Percentiles rank a stretch among this genome's conserved stretches.
Conservation (phyloP, 2,888 invertebrate species). For the Machimus atricapillus region DNA sequence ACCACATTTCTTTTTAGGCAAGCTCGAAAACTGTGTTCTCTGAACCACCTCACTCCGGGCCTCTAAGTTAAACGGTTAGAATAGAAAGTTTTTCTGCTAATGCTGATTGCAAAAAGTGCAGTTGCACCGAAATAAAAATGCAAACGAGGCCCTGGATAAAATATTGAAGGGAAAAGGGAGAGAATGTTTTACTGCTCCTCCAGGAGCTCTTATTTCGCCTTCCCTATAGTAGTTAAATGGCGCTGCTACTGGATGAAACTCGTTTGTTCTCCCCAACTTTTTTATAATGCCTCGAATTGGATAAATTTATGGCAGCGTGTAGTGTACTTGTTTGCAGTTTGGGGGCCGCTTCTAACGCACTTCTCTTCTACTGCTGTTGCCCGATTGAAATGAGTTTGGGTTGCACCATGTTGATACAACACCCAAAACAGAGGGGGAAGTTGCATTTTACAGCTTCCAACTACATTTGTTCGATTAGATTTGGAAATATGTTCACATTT, state of each 20-base stretch:
- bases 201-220: neutral
- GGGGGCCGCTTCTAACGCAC: neutral
- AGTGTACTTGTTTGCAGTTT: conserved; percentile 2
- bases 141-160: neutral
- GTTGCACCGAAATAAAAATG: conserved; percentile 1
- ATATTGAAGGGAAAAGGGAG: neutral
- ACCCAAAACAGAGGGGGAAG: neutral
- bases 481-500: conserved; percentile 27
- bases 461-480: conserved; percentile 40
- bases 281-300: neutral
- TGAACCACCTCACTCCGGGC: neutral
- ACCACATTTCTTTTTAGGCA: neutral
- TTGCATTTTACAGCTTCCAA: conserved; percentile 14
- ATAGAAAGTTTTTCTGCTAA: neutral
- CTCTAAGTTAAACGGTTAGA: neutral
- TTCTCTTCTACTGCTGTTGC: neutral
- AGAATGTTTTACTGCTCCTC: conserved; percentile 2
- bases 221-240: neutral
- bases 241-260: neutral
- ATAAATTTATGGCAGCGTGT: conserved; percentile 22
- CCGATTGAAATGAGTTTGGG: neutral
- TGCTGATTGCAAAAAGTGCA: neutral
- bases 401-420: neutral
- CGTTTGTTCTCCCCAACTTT: conserved; percentile 3
- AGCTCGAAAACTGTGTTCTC: neutral